Evolutionary conservation across 2,113 vertebrate genomes (phyloP), one percentile per base, ranked within the genome.

Genomic region (Hippocampus abdominalis): DNA sequence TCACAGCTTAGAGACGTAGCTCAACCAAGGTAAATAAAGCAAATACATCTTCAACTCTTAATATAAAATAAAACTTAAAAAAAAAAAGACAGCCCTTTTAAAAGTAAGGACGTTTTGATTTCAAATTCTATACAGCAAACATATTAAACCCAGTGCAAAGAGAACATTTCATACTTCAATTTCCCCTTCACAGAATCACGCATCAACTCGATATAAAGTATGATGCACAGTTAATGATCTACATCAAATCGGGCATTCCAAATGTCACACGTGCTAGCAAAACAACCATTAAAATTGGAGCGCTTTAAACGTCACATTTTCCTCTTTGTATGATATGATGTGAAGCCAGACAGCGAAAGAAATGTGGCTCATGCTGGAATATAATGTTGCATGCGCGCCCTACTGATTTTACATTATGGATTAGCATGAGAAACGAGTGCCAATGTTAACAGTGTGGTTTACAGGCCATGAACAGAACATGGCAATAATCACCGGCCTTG

Each of bases 111-210:
- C 68, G 70, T 67, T 74, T 65, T 0, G 54, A 8, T 61, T 71
- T 67, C 42, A 66, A 84, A 73, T 84, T 78, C 80, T 88, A 79
- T 84, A 86, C 80, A 89, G 80, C 78, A 83, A 78, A 84, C 72
- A 87, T 75, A 64, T 77, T 65, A 72, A 81, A 89, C 87, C 82
- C 89, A 92, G 89, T 90, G 86, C 89, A 91, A 86, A 86, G 76
- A 82, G 86, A 86, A 90, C 72, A 70, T 84, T 88, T 86, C 84
- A 89, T 80, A 84, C 81, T 84, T 84, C 68, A 82, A 65, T 77
- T 86, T 82, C 68, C 77, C 74, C 82, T 80, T 84, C 77, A 88
- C 76, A 74, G 71, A 62, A 53, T 79, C 69, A 85, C 73, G 20
- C 56, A 65, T n/a, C 51, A 16, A 53, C 73, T 77, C 65, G 53